Conservation (phyloP, 2,113 vertebrate species). For the Cinclus mexicanus region DNA sequence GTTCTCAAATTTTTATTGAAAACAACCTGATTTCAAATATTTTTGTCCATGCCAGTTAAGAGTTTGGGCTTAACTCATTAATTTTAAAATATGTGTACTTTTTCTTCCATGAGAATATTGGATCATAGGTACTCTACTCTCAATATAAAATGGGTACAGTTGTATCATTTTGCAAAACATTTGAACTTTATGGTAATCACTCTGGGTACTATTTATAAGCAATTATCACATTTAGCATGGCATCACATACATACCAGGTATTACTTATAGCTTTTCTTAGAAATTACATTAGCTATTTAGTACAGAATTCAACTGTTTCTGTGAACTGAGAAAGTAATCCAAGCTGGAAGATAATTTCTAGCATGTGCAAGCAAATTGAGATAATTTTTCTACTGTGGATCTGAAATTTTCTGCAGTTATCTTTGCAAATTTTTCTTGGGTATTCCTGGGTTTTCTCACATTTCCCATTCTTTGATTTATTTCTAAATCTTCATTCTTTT, state of each 20-base stretch:
- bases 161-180: not conserved
- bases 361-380: rapidly evolving
- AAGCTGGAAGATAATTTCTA: not conserved
- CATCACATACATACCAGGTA: not conserved
- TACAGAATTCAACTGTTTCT: not conserved
- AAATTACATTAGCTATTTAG: not conserved
- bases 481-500: not conserved
- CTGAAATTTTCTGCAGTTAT: not conserved
- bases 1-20: not conserved
- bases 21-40: not conserved
- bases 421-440: not conserved
- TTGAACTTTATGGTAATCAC: not conserved
- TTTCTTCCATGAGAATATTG: not conserved
- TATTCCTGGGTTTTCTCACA: not conserved
- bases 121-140: not conserved
- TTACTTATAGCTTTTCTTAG: rapidly evolving
- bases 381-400: not conserved
- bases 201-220: not conserved
- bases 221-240: not conserved
- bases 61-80: not conserved
- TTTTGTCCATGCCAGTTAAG: not conserved
- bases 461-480: not conserved
- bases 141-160: not conserved
- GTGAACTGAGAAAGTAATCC: not conserved
- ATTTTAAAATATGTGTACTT: not conserved